Evolutionary conservation across 2,797 vertebrate species (phyloP).

Genomic region (Acanthurus leucopareius): DNA sequence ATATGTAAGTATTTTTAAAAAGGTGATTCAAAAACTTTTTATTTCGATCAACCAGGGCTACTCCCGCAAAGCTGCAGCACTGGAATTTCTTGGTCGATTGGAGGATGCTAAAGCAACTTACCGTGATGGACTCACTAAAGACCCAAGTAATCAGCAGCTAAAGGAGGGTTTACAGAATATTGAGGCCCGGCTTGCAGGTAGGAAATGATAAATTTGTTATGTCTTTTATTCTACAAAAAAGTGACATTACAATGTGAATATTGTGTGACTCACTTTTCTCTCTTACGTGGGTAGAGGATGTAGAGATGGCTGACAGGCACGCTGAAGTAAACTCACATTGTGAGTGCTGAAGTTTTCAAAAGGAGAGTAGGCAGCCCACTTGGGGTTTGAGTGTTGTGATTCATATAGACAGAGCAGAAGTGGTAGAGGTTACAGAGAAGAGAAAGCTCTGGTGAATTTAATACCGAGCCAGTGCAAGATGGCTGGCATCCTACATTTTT

Average conservation of each 20-base stretch:
- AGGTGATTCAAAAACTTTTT: not conserved
- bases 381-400: conserved; percentile 32
- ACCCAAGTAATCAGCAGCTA: conserved; percentile 89
- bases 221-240: conserved; percentile 15
- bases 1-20: not conserved
- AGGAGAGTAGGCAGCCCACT: conserved; percentile 31
- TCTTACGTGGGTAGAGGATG: conserved; percentile 20
- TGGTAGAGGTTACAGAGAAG: conserved; percentile 7
- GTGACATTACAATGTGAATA: conserved; percentile 4
- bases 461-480: not conserved
- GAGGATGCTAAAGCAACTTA: conserved; percentile 94
- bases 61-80: conserved; percentile 93
- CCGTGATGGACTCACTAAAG: conserved; percentile 91
- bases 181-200: conserved; percentile 88
- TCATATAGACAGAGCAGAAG: conserved; percentile 26
- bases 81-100: conserved; percentile 93
- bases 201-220: not conserved
- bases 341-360: conserved; percentile 23
- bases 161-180: conserved; percentile 90
- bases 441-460: conserved; percentile 15
- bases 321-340: conserved; percentile 34
- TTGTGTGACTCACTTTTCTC: conserved; percentile 26
- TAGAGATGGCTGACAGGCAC: conserved; percentile 21
- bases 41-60: conserved; percentile 87
- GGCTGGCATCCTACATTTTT: not conserved